Percentiles rank a stretch among this genome's conserved stretches.
Conservation (phyloP, 2,888 invertebrate genomes). For the Agriopis aurantiaria region DNA sequence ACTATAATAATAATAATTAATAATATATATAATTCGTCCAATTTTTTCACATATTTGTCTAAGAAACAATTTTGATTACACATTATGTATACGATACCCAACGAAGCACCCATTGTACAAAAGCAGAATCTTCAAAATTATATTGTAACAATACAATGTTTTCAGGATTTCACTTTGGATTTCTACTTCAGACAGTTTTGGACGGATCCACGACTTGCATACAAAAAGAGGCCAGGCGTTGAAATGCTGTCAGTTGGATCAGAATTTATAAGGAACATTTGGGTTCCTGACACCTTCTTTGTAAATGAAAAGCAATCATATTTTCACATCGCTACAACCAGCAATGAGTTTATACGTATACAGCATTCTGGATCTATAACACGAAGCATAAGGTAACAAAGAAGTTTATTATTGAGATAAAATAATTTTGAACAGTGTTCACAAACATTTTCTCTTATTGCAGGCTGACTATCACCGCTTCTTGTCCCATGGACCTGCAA, state of each 20-base stretch:
- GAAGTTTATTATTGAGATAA: background rate
- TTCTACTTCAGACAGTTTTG: slow-evolving; percentile 99
- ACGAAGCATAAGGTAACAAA: slow-evolving; percentile 94
- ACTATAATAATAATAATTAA: no score
- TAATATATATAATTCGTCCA: no score
- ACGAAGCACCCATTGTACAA: background rate
- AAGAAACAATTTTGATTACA: background rate
- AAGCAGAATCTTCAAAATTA: slow-evolving; percentile 2
- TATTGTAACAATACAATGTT: slow-evolving; percentile 50
- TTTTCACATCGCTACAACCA: slow-evolving; percentile 99
- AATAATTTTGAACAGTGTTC: background rate
- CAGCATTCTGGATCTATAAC: slow-evolving; percentile 98
- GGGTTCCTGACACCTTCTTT: slow-evolving; percentile 99
- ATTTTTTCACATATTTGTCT: background rate
- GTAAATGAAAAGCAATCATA: slow-evolving; percentile 99
- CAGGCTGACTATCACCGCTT: slow-evolving; percentile 97
- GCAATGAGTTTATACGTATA: slow-evolving; percentile 99
- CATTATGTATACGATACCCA: background rate
- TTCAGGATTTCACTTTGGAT: slow-evolving; percentile 97
- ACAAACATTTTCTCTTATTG: slow-evolving; percentile 58
- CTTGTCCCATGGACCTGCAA: slow-evolving; percentile 98
- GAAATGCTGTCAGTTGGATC: slow-evolving; percentile 97
- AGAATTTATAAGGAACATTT: slow-evolving; percentile 98
- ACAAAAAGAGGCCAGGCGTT: slow-evolving; percentile 94
- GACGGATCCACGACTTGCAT: slow-evolving; percentile 97